Evolutionary conservation across 1,140 invertebrate genomes (phyloP).

Genomic region (Patella vulgata): DNA sequence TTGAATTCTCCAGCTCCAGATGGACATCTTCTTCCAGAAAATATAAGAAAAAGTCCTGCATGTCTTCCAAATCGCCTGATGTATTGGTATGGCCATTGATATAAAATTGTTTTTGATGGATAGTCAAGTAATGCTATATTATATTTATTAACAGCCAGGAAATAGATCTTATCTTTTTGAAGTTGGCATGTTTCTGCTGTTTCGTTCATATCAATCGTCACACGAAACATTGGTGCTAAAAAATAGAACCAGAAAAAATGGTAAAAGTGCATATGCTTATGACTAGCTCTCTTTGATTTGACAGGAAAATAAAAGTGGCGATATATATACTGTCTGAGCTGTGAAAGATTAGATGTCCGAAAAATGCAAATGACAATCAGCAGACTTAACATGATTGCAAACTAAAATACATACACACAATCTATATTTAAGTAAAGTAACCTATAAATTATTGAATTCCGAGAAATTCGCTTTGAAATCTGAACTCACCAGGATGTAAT

Average conservation of each 20-base stretch:
- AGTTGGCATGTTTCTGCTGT: slow-evolving; percentile 17
- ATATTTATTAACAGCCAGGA: slow-evolving; percentile 14
- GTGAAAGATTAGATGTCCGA: background rate
- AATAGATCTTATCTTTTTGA: slow-evolving; percentile 24
- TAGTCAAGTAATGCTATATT: slow-evolving; percentile 23
- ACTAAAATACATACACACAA: background rate
- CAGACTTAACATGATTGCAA: background rate
- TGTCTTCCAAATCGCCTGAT: slow-evolving; percentile 86
- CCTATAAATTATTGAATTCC: background rate
- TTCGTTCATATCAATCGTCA: slow-evolving; percentile 15
- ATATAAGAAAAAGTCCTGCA: slow-evolving; percentile 85
- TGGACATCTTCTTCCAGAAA: slow-evolving; percentile 88
- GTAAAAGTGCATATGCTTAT: background rate
- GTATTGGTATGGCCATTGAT: slow-evolving; percentile 86
- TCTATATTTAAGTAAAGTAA: background rate
- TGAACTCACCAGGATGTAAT: no score
- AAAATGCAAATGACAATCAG: no score
- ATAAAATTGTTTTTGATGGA: slow-evolving; percentile 15
- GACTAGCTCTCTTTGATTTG: background rate
- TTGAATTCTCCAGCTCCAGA: slow-evolving; percentile 86
- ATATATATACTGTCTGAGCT: background rate
- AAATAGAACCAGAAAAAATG: slow-evolving; percentile 12
- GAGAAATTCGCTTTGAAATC: background rate
- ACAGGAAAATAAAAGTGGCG: background rate
- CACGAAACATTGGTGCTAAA: slow-evolving; percentile 29